These are phyloP conservation scores for Belonocnema kinseyi DNA, from an alignment of 1,140 invertebrate species.

Conservation along the genomic window DNA sequence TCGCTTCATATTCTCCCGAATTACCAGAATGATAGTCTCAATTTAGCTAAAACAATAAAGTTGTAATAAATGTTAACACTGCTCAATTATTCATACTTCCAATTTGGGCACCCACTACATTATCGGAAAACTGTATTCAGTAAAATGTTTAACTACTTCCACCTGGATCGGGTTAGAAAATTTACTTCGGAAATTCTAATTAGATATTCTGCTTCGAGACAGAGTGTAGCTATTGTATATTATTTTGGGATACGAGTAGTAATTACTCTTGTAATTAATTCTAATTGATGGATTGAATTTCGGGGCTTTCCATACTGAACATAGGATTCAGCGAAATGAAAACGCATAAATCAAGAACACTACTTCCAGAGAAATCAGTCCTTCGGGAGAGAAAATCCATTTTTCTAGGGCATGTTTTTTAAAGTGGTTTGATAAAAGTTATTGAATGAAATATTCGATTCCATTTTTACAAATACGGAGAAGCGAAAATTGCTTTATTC, in stretches of 20 bases:
- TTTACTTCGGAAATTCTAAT: neutral
- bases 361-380: neutral
- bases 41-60: too few species aligned
- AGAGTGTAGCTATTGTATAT: neutral
- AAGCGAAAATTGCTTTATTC: neutral
- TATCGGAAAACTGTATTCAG: too few species aligned
- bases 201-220: neutral
- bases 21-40: too few species aligned
- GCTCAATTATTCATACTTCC: too few species aligned
- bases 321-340: neutral
- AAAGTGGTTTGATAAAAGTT: neutral
- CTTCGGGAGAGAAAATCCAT: neutral
- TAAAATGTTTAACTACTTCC: too few species aligned
- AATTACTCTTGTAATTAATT: constrained; percentile 1
- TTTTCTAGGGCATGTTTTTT: neutral
- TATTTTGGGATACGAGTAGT: neutral
- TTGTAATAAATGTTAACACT: too few species aligned
- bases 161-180: neutral
- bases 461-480: neutral
- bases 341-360: neutral
- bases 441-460: neutral
- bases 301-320: neutral
- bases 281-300: constrained; percentile 6
- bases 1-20: too few species aligned
- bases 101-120: too few species aligned